These are phyloP conservation scores for Ardeotis arabs DNA, from an alignment of 2,113 vertebrate species.

Conservation along the genomic window DNA sequence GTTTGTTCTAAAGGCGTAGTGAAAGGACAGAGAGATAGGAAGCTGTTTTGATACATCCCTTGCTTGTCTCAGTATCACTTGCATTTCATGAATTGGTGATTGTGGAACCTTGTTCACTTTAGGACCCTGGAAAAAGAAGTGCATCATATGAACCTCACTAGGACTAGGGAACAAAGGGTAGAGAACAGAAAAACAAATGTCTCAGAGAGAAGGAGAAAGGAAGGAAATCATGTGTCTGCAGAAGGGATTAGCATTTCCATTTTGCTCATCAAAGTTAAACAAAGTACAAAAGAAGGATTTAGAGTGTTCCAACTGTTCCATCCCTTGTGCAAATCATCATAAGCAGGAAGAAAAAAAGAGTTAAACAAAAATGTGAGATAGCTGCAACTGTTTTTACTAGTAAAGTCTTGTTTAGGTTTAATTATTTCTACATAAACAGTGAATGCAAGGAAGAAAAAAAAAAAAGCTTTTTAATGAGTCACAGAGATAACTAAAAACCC, in stretches of 20 bases:
- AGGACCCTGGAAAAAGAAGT: background rate
- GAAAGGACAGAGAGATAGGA: background rate
- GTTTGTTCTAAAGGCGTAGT: background rate
- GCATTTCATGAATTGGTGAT: background rate
- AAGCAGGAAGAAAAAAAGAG: constrained; percentile 37
- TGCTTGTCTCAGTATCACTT: background rate
- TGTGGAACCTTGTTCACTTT: background rate
- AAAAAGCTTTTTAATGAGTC: background rate
- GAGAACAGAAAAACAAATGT: constrained; percentile 40
- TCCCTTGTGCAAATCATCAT: background rate
- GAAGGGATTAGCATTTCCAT: constrained; percentile 62
- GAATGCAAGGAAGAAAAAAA: background rate
- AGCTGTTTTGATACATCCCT: background rate
- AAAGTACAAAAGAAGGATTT: constrained; percentile 64
- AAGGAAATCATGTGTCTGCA: constrained; percentile 55
- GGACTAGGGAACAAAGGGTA: constrained; percentile 1
- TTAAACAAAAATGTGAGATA: constrained; percentile 25
- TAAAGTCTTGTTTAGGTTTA: background rate
- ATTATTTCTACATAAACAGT: constrained; percentile 3
- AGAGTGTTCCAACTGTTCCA: constrained; percentile 24
- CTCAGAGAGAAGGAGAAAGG: constrained; percentile 27
- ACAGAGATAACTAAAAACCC: background rate
- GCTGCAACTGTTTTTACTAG: background rate
- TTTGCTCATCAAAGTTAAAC: constrained; percentile 61
- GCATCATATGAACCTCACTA: background rate